A percentile compares a stretch with the other conserved stretches of the same genome.
Evolutionary conservation across 1,140 invertebrate genomes (phyloP).

Genomic region (Drepana arcuata): DNA sequence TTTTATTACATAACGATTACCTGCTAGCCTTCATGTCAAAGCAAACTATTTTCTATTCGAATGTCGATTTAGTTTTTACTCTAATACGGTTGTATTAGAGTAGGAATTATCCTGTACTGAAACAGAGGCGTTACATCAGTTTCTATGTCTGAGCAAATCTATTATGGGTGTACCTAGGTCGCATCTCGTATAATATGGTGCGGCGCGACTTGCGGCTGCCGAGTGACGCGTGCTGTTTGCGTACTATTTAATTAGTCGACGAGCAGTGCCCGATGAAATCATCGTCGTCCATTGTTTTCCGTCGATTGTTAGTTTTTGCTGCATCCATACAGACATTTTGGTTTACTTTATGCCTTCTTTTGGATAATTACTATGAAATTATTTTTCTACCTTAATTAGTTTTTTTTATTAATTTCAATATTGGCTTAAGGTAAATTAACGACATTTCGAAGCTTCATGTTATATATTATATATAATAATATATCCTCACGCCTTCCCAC

Average conservation of each 20-base stretch:
- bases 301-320: constrained; percentile 7
- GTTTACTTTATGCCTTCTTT: too few relatives aligned
- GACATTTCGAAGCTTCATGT: too few relatives aligned
- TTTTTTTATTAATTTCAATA: too few relatives aligned
- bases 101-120: constrained; percentile 7
- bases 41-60: constrained; percentile 21
- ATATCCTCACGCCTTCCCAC: too few relatives aligned
- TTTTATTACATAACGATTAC: constrained; percentile 17
- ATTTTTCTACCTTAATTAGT: too few relatives aligned
- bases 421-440: too few relatives aligned
- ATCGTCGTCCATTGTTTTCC: constrained; percentile 22
- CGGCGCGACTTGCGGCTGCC: constrained; percentile 42
- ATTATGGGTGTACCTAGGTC: constrained; percentile 61
- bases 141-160: constrained; percentile 34
- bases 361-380: too few relatives aligned
- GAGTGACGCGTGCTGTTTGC: constrained; percentile 49
- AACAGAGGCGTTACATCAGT: constrained; percentile 19
- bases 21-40: constrained; percentile 25
- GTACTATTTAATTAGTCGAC: constrained; percentile 40
- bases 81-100: constrained; percentile 16
- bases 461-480: too few relatives aligned
- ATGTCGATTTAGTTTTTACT: constrained; percentile 15
- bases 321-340: too few relatives aligned
- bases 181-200: too few relatives aligned
- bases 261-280: constrained; percentile 35